Conservation (phyloP, 2,797 vertebrate species). For the Dicrostonyx torquatus region DNA sequence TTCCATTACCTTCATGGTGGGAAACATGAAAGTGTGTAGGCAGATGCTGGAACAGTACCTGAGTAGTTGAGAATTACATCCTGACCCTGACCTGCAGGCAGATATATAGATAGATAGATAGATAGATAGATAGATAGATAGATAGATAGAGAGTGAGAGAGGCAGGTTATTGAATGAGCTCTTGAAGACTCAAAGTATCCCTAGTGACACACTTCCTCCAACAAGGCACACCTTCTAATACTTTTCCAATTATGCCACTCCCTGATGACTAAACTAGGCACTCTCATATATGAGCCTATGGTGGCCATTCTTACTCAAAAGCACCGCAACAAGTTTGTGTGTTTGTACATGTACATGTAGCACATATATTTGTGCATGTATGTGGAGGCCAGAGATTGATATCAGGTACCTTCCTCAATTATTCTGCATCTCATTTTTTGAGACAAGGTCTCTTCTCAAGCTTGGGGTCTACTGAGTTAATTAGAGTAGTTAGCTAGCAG, state of each 20-base stretch:
- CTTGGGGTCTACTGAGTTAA: neutral
- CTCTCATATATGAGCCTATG: neutral
- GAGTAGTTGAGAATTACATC: neutral
- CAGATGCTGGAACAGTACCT: neutral
- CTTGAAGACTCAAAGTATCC: neutral
- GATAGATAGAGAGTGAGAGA: neutral
- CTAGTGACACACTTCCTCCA: neutral
- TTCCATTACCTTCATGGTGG: neutral
- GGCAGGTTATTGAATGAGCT: too few relatives aligned
- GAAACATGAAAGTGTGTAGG: too few relatives aligned
- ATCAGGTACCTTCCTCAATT: neutral
- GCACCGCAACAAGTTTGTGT: neutral
- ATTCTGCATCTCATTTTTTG: neutral
- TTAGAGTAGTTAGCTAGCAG: too few relatives aligned
- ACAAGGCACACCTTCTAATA: too few relatives aligned
- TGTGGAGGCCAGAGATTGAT: neutral
- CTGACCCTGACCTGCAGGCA: neutral
- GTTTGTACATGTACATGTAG: too few relatives aligned
- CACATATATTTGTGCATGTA: neutral
- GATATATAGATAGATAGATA: neutral
- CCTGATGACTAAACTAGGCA: neutral
- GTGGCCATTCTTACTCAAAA: neutral
- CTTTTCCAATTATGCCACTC: neutral
- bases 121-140: too few relatives aligned
- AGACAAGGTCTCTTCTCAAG: neutral